phyloP scores from a whole-genome alignment of 2,888 invertebrate genomes.

The Acleris holmiana region DNA sequence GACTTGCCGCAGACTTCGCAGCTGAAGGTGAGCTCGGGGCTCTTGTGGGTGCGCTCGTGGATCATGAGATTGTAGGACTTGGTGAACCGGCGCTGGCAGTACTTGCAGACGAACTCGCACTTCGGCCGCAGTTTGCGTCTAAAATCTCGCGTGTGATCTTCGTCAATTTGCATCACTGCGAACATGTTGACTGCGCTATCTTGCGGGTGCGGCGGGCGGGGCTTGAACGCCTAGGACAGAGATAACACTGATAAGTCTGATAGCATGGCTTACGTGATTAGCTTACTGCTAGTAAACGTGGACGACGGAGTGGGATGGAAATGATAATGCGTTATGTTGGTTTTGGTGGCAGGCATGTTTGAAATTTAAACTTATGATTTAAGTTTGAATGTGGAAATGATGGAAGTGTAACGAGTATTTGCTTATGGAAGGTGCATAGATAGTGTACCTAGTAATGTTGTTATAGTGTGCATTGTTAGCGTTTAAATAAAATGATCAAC shows the following conservation, averaged over 20 bases:
- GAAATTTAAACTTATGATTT: too few species aligned
- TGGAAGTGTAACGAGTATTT: conserved; percentile 11
- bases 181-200: conserved; percentile 89
- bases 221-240: conserved; percentile 75
- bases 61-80: conserved; percentile 99
- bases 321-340: conserved; percentile 6
- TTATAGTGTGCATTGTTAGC: too few species aligned
- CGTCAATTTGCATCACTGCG: conserved; percentile 95
- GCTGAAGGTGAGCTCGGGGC: conserved; percentile 97
- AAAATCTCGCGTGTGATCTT: conserved; percentile 93
- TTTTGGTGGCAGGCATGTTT: too few species aligned
- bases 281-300: conserved; percentile 43
- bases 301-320: conserved; percentile 1
- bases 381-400: too few species aligned
- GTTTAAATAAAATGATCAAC: too few species aligned
- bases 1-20: conserved; percentile 99
- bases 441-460: conserved; percentile 20
- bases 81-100: conserved; percentile 98
- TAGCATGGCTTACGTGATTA: conserved; percentile 14
- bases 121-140: conserved; percentile 95
- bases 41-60: conserved; percentile 99
- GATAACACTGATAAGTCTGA: conserved; percentile 58
- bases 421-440: conserved; percentile 4
- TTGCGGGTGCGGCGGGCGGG: conserved; percentile 80
- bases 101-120: conserved; percentile 99